Base-by-base conservation (phyloP, 2,888 invertebrate genomes). In the Priocnemis perturbator region DNA sequence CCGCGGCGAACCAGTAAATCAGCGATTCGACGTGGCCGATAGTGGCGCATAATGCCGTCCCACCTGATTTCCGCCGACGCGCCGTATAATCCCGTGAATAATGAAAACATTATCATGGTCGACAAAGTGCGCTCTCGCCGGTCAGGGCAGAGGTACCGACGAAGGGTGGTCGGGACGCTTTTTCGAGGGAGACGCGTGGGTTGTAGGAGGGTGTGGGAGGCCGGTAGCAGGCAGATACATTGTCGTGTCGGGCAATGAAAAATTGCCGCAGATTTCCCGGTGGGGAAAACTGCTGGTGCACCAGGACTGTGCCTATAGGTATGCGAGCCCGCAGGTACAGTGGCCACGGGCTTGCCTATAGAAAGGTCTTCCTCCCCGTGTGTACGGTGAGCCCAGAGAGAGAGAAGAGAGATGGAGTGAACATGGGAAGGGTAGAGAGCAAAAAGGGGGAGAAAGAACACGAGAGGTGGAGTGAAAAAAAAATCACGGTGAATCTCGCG, bases 161-260 rank as follows among this genome's bases (percentile, higher is more conserved):
- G 62, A 55, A 37, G 30, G 69, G 58, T 20, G 56, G 61, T 67
- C 23, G 56, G 71, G 69, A 74, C 67, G 74, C 67, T 81, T 81
- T 81, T 79, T 76, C 70, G 72, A 57, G 66, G 61, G n/a, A 2
- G 14, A 37, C 58, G 30, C 45, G 67, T 2, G 26, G 44, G 37
- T 11, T 37, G 37, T 37, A 3, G 37, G 37, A 11, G 37, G 37
- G 37, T 37, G 37, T 37, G 37, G 45, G 45, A 14, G 44, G 56
- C 45, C 21, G 45, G 63, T 50, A 50, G 47, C 60, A 59, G 67
- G 66, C 72, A 78, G 78, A 82, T 82, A 81, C 82, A 82, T 81
- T 78, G 81, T 81, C 82, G 81, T 69, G 82, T 82, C 82, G 76
- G 73, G 81, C 77, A 82, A 82, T 81, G 82, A 81, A 81, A 81